These are phyloP conservation scores for Brachypalpus laphriformis DNA, from an alignment of 2,888 invertebrate genomes.

Conservation along the genomic window DNA sequence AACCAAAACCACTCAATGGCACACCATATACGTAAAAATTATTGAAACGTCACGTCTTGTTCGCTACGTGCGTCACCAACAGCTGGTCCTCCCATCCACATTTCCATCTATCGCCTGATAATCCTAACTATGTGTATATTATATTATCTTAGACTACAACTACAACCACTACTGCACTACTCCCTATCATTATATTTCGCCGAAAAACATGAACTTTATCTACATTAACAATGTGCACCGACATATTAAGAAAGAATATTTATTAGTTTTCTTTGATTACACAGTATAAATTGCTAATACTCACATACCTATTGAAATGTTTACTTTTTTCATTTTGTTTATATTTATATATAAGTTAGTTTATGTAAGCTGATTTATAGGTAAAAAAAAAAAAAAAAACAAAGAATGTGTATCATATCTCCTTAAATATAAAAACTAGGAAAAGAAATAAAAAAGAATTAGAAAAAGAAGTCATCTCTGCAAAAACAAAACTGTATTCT, in stretches of 20 bases:
- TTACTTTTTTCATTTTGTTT: slow-evolving; percentile 56
- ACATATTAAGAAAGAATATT: slow-evolving; percentile 71
- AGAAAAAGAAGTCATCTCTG: slow-evolving; percentile 41
- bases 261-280: slow-evolving; percentile 71
- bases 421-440: slow-evolving; percentile 59
- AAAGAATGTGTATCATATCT: slow-evolving; percentile 55
- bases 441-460: slow-evolving; percentile 31
- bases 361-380: slow-evolving; percentile 55
- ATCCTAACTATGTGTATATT: not conserved
- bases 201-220: not conserved
- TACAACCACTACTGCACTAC: not conserved
- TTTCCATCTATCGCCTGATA: not conserved
- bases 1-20: not conserved
- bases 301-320: slow-evolving; percentile 73
- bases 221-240: slow-evolving; percentile 63
- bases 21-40: not conserved
- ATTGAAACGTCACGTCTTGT: not conserved
- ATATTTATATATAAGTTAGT: slow-evolving; percentile 56
- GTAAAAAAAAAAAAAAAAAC: slow-evolving; percentile 41
- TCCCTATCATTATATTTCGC: not conserved
- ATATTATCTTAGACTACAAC: not conserved
- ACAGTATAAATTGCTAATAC: slow-evolving; percentile 73
- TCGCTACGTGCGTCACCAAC: not conserved
- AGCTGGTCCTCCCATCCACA: not conserved
- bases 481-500: slow-evolving; percentile 64